Percentiles rank a stretch among this genome's conserved stretches.
Conservation (phyloP, 2,113 vertebrate species). For the Cottus gobio region DNA sequence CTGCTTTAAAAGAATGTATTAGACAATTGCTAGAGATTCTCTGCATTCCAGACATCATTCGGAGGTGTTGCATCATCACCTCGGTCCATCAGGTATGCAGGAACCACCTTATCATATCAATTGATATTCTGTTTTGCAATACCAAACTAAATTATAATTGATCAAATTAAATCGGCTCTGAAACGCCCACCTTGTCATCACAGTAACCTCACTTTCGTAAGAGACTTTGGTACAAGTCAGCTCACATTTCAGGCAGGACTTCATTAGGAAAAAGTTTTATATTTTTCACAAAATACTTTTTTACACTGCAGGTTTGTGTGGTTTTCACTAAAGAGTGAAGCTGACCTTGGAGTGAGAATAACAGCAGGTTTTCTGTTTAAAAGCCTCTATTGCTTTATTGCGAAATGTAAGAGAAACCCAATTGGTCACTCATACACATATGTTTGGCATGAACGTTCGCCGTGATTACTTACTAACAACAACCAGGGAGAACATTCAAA, state of each 20-base stretch:
- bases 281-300: not conserved
- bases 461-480: slow-evolving; percentile 64
- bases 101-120: not conserved
- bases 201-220: not conserved
- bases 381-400: slow-evolving; percentile 35
- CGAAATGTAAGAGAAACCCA: slow-evolving; percentile 46
- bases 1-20: not conserved
- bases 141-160: not conserved
- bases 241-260: not conserved
- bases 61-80: not conserved
- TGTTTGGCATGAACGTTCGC: slow-evolving; percentile 47
- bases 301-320: not conserved
- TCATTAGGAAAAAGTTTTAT: not conserved
- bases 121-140: not conserved
- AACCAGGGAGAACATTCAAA: slow-evolving; percentile 18
- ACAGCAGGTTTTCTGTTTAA: slow-evolving; percentile 25
- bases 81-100: not conserved
- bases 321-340: not conserved
- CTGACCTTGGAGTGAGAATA: slow-evolving; percentile 32
- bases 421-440: slow-evolving; percentile 50
- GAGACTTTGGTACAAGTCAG: not conserved
- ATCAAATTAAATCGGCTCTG: not conserved
- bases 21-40: not conserved
- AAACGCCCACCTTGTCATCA: not conserved
- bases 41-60: not conserved